Percentiles rank a stretch among this genome's conserved stretches.
These are phyloP conservation scores for Excalfactoria chinensis DNA, from an alignment of 2,113 vertebrate genomes.

Conservation along the genomic window DNA sequence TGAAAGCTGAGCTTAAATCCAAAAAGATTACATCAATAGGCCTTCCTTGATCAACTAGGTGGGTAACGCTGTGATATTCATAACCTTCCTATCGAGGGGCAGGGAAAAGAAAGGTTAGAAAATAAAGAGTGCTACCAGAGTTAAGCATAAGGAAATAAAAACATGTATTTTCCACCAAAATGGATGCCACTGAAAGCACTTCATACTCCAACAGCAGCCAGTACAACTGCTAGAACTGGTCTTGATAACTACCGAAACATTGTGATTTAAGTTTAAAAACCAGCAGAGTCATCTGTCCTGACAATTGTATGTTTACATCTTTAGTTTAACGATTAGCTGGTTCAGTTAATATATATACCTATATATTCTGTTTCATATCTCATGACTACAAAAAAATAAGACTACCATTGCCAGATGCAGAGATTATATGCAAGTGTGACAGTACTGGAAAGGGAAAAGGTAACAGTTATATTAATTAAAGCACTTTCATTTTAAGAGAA, in stretches of 20 bases:
- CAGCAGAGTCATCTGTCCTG: background rate
- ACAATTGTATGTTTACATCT: background rate
- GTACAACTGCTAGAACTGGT: background rate
- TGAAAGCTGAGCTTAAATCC: too few relatives aligned
- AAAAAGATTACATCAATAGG: too few relatives aligned
- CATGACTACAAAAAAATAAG: background rate
- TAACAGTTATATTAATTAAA: background rate
- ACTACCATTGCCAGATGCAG: background rate
- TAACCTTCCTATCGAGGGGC: background rate
- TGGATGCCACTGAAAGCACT: background rate
- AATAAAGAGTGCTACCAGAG: background rate
- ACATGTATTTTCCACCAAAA: fast-evolving
- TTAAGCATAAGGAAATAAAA: background rate
- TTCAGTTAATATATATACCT: background rate
- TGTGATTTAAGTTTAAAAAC: background rate
- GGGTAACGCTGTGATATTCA: background rate
- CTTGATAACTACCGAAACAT: background rate
- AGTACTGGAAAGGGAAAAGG: background rate
- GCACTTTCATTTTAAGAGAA: background rate
- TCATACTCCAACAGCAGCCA: background rate
- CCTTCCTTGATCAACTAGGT: too few relatives aligned
- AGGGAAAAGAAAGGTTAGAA: background rate
- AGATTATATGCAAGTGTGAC: background rate
- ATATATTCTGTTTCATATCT: background rate
- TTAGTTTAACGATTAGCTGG: background rate